Conservation (phyloP, 2,113 vertebrate species). For the Rissa tridactyla region DNA sequence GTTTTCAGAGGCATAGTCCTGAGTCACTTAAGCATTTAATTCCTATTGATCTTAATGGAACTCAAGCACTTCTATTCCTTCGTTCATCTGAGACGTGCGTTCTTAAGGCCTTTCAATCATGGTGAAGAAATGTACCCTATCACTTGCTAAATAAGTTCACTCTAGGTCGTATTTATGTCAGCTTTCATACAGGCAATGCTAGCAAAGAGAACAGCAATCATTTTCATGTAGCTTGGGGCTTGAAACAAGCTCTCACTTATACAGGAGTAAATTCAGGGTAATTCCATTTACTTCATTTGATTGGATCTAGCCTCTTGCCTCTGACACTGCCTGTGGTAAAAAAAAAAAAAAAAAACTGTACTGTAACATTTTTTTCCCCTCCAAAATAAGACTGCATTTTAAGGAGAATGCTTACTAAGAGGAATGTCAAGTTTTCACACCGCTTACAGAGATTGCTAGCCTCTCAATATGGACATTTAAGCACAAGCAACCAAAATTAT, state of each 20-base stretch:
- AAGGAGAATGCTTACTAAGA: slow-evolving; percentile 7
- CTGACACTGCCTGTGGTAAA: slow-evolving; percentile 10
- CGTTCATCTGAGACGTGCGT: neutral
- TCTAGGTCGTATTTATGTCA: slow-evolving; percentile 27
- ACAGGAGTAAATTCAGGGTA: slow-evolving; percentile 45
- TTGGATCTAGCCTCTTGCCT: slow-evolving; percentile 23
- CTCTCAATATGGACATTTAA: neutral
- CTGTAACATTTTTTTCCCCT: neutral
- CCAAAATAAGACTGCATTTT: neutral
- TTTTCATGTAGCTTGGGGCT: slow-evolving; percentile 38
- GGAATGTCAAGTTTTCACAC: neutral
- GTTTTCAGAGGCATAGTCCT: neutral
- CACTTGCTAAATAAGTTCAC: slow-evolving; percentile 31
- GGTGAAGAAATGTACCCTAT: neutral
- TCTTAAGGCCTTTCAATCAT: neutral
- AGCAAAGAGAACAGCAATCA: slow-evolving; percentile 31
- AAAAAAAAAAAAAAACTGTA: neutral
- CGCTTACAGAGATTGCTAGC: neutral
- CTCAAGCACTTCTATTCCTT: neutral
- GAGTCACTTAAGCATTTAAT: neutral
- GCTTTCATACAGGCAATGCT: slow-evolving; percentile 5
- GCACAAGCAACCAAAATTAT: neutral
- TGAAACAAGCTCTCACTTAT: slow-evolving; percentile 49
- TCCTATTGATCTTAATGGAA: neutral
- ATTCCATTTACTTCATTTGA: slow-evolving; percentile 49